Base-by-base conservation (phyloP, 2,888 invertebrate genomes). In the Linyphia triangularis region DNA sequence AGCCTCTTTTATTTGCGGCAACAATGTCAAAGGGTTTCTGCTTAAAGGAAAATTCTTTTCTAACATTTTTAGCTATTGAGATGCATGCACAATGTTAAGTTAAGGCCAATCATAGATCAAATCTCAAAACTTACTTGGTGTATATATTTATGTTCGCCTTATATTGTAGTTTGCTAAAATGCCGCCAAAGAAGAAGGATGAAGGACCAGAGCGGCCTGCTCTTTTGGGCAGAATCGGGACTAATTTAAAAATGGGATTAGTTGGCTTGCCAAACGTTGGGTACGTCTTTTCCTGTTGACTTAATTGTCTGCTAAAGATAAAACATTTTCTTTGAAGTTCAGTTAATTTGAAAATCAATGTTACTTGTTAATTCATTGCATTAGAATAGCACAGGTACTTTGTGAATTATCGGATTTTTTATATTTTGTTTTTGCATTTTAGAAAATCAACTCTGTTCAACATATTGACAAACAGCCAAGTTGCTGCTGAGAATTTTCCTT, bases 381-480 rank as follows among this genome's bases (percentile, higher is more conserved):
- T 43, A 43, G 43, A n/a, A n/a, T n/a, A n/a, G n/a, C n/a, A n/a
- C n/a, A n/a, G n/a, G n/a, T n/a, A 28, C 19, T 2, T n/a, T 33
- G 9, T 10, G 9, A 33, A 30, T 61, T 30, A 61, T 85, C 57
- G 22, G 91, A 67, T 19, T 33, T 0, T 33, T 37, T 77, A 19
- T 70, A 83, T 69, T 37, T 40, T 86, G 9, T 28, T 19, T 5
- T 28, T 37, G 51, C 89, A 85, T 90, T 91, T 43, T 90, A 93
- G 93, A 89, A 99, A 99, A 93, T 99, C 99, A 9, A 99, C 99
- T 75, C 99, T 99, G 94, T 99, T 99, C 95, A 99, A 99, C 94
- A 98, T 99, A 28, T 94, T 99, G 90, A 99, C 99, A 37, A 98
- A 99, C 93, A 98, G 98, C 93, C 96, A 97, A 92, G 99, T 98